Evolutionary conservation across 2,797 vertebrate genomes (phyloP).

Genomic region (Ficedula albicollis): DNA sequence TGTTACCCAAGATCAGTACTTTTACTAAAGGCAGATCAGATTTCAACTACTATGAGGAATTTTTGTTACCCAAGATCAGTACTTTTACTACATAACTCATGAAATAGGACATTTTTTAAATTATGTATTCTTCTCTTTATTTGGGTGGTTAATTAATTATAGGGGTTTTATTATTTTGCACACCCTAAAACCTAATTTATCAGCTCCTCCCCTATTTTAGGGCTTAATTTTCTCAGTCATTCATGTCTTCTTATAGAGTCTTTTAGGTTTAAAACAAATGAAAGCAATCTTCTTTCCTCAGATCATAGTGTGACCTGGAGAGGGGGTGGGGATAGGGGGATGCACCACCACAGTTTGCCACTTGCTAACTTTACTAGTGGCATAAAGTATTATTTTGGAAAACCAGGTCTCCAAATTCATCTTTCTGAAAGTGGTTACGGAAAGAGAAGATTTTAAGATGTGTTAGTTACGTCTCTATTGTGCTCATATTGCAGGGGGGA

Average conservation of each 20-base stretch:
- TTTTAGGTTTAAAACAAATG: neutral
- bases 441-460: neutral
- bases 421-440: neutral
- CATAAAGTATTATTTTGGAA: neutral
- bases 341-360: neutral
- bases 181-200: neutral
- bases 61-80: neutral
- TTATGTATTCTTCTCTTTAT: neutral
- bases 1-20: too few species aligned
- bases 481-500: neutral
- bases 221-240: neutral
- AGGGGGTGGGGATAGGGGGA: rapidly evolving
- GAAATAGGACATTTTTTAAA: neutral
- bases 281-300: neutral
- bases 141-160: neutral
- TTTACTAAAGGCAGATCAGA: neutral
- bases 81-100: neutral
- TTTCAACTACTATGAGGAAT: neutral
- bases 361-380: neutral
- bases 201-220: neutral
- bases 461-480: neutral
- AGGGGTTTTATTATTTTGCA: neutral
- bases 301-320: neutral
- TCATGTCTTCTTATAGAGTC: neutral
- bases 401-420: neutral